Percentiles rank a stretch among this genome's conserved stretches.
Conservation (phyloP, 2,113 vertebrate species). For the Motacilla alba region DNA sequence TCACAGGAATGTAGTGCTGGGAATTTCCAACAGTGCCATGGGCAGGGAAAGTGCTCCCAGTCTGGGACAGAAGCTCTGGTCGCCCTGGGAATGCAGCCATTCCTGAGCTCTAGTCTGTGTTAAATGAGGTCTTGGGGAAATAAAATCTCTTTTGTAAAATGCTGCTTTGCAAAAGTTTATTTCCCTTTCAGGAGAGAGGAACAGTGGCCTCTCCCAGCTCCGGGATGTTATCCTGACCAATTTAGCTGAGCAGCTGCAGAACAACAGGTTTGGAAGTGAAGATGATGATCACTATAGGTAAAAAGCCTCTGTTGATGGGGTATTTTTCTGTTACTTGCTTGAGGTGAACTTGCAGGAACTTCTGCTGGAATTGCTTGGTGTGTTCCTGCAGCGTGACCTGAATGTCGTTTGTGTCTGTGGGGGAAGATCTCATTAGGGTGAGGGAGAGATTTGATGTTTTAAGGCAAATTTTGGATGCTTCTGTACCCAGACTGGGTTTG, state of each 20-base stretch:
- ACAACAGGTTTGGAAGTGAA: constrained; percentile 96
- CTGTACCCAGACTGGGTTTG: not conserved
- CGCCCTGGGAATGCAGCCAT: not conserved
- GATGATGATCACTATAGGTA: constrained; percentile 98
- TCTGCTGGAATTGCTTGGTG: not conserved
- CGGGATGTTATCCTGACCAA: constrained; percentile 94
- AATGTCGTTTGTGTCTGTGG: not conserved
- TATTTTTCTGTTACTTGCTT: not conserved
- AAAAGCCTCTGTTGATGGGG: not conserved
- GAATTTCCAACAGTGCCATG: not conserved
- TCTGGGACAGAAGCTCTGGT: not conserved
- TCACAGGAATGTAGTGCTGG: not conserved
- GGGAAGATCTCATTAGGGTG: not conserved
- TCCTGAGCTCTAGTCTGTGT: not conserved
- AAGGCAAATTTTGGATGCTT: not conserved
- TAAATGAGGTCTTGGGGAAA: not conserved
- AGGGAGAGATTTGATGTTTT: not conserved
- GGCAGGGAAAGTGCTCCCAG: not conserved
- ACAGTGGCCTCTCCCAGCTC: constrained; percentile 89
- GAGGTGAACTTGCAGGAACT: not conserved
- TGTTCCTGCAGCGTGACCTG: not conserved
- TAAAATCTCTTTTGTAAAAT: not conserved
- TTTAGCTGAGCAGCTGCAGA: constrained; percentile 92
- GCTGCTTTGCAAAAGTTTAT: not conserved
- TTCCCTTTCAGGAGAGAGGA: constrained; percentile 85